These are phyloP conservation scores for Mantis religiosa DNA, from an alignment of 2,888 invertebrate genomes.

Conservation along the genomic window DNA sequence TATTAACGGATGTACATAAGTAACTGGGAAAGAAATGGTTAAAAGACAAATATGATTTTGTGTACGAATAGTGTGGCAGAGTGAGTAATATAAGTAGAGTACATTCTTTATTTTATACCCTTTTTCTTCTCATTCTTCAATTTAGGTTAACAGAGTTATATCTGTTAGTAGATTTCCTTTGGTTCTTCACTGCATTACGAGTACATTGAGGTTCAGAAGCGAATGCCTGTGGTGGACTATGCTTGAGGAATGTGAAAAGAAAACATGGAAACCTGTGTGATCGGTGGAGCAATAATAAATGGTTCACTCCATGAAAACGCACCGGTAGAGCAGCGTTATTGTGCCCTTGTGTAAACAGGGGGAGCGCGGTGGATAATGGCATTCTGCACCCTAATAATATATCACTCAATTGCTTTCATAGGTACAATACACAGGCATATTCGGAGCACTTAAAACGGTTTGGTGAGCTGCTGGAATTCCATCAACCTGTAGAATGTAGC, in stretches of 20 bases:
- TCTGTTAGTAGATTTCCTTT: too few relatives aligned
- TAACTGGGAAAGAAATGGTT: too few relatives aligned
- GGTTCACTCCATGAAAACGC: too few relatives aligned
- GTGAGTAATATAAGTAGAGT: too few relatives aligned
- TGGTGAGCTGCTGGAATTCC: background rate
- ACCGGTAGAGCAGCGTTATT: background rate
- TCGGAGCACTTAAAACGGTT: background rate
- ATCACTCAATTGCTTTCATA: background rate
- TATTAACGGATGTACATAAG: too few relatives aligned
- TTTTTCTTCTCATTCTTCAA: too few relatives aligned
- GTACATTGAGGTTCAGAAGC: too few relatives aligned
- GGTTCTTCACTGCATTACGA: too few relatives aligned
- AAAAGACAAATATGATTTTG: too few relatives aligned
- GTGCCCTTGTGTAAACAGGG: background rate
- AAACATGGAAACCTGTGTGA: background rate
- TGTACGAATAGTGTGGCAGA: too few relatives aligned
- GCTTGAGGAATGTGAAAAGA: background rate
- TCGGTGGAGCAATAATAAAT: background rate
- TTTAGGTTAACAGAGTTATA: too few relatives aligned
- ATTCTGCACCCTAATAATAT: background rate
- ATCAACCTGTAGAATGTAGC: background rate
- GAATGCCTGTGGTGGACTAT: background rate
- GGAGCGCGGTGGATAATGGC: background rate
- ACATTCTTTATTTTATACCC: too few relatives aligned
- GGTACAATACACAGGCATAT: background rate